These are phyloP conservation scores for Procambarus virginalis DNA, from an alignment of 1,140 invertebrate species.

Conservation along the genomic window DNA sequence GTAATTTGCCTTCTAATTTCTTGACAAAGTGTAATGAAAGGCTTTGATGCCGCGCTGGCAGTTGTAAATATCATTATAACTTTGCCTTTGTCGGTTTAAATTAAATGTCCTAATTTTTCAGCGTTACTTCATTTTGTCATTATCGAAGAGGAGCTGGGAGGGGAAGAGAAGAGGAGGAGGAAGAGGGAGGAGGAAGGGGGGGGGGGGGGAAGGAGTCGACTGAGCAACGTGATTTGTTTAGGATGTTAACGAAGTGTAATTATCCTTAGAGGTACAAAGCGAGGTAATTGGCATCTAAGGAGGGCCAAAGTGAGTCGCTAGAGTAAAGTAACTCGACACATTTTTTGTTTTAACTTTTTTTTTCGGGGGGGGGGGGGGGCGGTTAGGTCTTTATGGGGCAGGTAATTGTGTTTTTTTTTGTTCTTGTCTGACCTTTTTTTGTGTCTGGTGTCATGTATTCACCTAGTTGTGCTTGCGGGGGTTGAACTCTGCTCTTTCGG, in stretches of 20 bases:
- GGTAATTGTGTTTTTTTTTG: no score
- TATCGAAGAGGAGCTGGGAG: slow-evolving; percentile 22
- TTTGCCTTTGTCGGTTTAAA: slow-evolving; percentile 65
- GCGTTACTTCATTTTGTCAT: slow-evolving; percentile 56
- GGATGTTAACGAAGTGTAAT: slow-evolving; percentile 40
- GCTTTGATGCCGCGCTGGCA: slow-evolving; percentile 60
- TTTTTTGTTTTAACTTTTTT: background rate
- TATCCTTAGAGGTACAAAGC: slow-evolving; percentile 43
- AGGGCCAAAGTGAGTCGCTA: slow-evolving; percentile 27
- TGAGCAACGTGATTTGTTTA: slow-evolving; percentile 36
- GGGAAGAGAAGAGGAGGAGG: slow-evolving; percentile 10
- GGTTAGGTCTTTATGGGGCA: background rate
- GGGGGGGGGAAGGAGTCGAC: background rate
- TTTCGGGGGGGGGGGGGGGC: background rate
- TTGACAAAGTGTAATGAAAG: slow-evolving; percentile 66
- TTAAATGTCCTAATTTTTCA: slow-evolving; percentile 65
- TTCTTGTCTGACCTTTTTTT: no score
- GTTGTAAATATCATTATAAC: slow-evolving; percentile 65
- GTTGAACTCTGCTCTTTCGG: no score
- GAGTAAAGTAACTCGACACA: background rate
- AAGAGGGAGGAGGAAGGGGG: background rate
- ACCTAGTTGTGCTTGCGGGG: no score
- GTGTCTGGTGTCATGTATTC: no score
- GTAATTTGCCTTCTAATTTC: slow-evolving; percentile 66
- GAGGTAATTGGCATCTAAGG: slow-evolving; percentile 42